These are phyloP conservation scores for Tholera decimalis DNA, from an alignment of 2,888 invertebrate genomes.

Conservation along the genomic window DNA sequence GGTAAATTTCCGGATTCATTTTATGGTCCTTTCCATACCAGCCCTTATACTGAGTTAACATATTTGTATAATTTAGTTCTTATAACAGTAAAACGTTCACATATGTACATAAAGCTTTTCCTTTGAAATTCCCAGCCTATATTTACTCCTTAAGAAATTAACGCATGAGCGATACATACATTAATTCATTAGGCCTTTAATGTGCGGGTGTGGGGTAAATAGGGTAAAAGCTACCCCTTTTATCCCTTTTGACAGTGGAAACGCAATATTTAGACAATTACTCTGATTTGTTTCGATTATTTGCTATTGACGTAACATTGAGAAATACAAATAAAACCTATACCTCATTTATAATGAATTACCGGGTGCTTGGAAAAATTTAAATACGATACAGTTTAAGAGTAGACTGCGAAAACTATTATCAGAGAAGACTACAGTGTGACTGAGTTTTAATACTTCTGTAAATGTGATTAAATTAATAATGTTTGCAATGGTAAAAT, in stretches of 20 bases:
- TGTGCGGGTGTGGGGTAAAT: slow-evolving; percentile 8
- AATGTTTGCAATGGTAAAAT: no score
- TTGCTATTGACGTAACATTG: neutral
- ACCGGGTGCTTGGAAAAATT: no score
- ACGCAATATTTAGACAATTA: slow-evolving; percentile 25
- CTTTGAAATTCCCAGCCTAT: slow-evolving; percentile 33
- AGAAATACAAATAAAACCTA: no score
- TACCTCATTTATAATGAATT: no score
- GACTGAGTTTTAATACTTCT: no score
- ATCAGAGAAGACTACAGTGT: no score
- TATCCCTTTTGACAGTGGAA: neutral
- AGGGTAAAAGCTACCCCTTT: slow-evolving; percentile 9
- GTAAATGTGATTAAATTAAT: no score
- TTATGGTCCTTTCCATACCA: no score
- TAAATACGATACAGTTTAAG: no score
- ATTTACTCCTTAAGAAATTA: slow-evolving; percentile 55
- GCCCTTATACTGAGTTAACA: no score
- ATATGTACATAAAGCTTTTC: slow-evolving; percentile 29
- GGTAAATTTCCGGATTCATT: no score
- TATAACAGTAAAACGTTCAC: slow-evolving; percentile 23
- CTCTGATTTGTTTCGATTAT: slow-evolving; percentile 5
- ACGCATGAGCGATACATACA: slow-evolving; percentile 53
- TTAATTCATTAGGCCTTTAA: slow-evolving; percentile 57
- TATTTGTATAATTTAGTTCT: neutral
- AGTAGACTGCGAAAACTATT: no score